Conservation (phyloP, 1,140 invertebrate species). For the Aphaenogaster floridana region DNA sequence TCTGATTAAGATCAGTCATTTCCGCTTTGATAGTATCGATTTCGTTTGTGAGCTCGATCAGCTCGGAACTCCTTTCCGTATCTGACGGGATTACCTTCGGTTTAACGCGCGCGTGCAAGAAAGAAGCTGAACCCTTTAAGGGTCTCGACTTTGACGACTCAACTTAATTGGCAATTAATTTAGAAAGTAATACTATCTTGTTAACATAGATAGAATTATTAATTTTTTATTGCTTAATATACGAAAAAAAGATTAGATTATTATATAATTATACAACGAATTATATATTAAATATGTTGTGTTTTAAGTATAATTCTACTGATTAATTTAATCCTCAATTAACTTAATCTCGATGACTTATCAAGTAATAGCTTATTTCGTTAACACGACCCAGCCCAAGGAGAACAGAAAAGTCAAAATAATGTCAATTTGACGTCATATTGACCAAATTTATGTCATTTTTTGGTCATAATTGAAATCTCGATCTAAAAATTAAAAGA, state of each 20-base stretch:
- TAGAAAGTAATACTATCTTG: neutral
- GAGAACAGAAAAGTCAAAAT: too few species aligned
- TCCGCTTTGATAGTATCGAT: conserved; percentile 64
- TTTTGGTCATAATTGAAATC: too few species aligned
- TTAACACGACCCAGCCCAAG: too few species aligned
- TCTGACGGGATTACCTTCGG: conserved; percentile 36
- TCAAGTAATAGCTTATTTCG: neutral
- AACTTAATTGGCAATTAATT: neutral
- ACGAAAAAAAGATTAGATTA: neutral
- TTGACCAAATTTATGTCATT: too few species aligned
- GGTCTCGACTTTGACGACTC: neutral
- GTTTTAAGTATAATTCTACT: neutral
- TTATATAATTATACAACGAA: neutral
- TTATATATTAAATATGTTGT: neutral
- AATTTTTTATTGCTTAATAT: conserved; percentile 1
- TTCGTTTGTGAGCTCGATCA: conserved; percentile 67
- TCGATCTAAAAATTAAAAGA: too few species aligned
- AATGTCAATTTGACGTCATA: too few species aligned
- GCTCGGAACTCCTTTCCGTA: conserved; percentile 36
- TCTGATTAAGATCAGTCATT: conserved; percentile 29
- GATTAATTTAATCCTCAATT: neutral
- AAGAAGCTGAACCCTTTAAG: neutral
- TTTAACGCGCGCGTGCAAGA: neutral
- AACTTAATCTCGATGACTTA: neutral
- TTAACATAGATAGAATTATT: neutral